Base-by-base conservation (phyloP, 2,888 invertebrate species). In the Leucoma salicis region DNA sequence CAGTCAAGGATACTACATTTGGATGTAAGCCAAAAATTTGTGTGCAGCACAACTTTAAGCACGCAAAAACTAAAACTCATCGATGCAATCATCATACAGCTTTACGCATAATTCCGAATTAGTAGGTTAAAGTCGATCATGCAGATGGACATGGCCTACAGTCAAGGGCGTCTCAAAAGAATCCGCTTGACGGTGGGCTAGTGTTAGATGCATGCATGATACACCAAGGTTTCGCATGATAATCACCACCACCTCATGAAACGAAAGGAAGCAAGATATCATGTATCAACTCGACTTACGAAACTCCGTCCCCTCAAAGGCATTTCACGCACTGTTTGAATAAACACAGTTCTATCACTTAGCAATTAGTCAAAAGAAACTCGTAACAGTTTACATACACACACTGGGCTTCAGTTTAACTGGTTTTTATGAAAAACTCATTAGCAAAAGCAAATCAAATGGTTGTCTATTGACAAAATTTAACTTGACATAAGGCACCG, bases 1-100 rank as follows among this genome's bases (percentile, higher is more conserved):
- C 75, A 82, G 79, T 82, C 86, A 86, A 85, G 85, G 83, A 83
- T 83, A 86, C 80, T 75, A 80, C 58, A 59, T 41, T 80, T 88
- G 88, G 87, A 75, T 49, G 53, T 36, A 49, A 66, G 87, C 88
- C 88, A 89, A 83, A 72, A 75, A 73, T n/a, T n/a, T n/a, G n/a
- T 77, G 68, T 71, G 72, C 64, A 78, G 82, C 78, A 29, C 14
- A 82, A 63, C 69, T 69, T 61, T 51, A 74, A 78, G 68, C 74
- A 73, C 74, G 71, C 76, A 75, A 81, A 29, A 82, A 78, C 68
- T 76, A 72, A 81, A 79, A 77, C 75, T 78, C 76, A 80, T 77
- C 66, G 58, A 65, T 74, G 72, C 76, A 78, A 63, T 67, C 58
- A 62, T 63, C 57, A 60, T 54, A 63, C 41, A 14, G 40, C 43